phyloP scores from a whole-genome alignment of 2,113 vertebrate species.

The Phycodurus eques region DNA sequence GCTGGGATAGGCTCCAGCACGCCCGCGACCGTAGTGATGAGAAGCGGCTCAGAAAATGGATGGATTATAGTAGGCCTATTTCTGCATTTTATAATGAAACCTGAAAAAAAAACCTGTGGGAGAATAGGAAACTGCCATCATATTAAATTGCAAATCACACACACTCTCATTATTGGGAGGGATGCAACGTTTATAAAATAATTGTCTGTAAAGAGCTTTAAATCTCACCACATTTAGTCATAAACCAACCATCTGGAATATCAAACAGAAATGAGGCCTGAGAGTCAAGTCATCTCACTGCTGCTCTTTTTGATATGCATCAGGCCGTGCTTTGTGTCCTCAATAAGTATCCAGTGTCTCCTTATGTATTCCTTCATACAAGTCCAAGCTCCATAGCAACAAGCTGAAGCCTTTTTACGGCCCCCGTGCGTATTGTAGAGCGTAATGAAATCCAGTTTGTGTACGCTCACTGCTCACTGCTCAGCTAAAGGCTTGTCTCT shows the following conservation, averaged over 20 bases:
- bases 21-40: no score
- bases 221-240: conserved; percentile 28
- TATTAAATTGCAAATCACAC: neutral
- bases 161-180: neutral
- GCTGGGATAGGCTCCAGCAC: no score
- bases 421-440: conserved; percentile 40
- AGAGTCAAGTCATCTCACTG: conserved; percentile 26
- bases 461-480: conserved; percentile 26
- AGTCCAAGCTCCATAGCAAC: conserved; percentile 69
- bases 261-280: conserved; percentile 18
- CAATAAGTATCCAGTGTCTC: conserved; percentile 55
- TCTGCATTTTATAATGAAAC: conserved; percentile 11
- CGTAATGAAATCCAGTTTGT: conserved; percentile 60
- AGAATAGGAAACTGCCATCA: neutral
- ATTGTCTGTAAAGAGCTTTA: conserved; percentile 9
- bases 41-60: no score
- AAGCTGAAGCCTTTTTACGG: conserved; percentile 56
- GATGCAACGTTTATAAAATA: conserved; percentile 15
- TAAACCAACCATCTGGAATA: conserved; percentile 42
- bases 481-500: conserved; percentile 5
- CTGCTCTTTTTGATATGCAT: conserved; percentile 32
- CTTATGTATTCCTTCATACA: conserved; percentile 52
- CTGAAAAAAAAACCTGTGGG: conserved; percentile 14
- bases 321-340: conserved; percentile 45
- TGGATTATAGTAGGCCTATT: neutral